A percentile compares a stretch with the other conserved stretches of the same genome.
Conservation (phyloP, 2,888 invertebrate genomes). For the Geotrupes spiniger region DNA sequence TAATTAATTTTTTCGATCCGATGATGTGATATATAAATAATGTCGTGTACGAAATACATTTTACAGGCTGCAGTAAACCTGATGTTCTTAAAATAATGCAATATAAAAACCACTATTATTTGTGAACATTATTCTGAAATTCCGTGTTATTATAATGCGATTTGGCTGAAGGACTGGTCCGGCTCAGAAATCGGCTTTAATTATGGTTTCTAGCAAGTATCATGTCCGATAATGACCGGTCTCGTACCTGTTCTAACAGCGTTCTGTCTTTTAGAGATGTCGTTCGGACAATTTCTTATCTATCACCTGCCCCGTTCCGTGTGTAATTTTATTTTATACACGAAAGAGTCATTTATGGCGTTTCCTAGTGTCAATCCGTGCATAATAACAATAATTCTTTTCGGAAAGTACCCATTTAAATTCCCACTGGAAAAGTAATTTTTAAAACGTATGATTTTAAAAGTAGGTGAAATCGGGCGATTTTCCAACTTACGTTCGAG, state of each 20-base stretch:
- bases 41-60: no score
- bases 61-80: background rate
- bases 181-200: constrained; percentile 28
- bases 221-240: constrained; percentile 30
- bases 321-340: constrained; percentile 11
- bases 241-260: constrained; percentile 27
- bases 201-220: constrained; percentile 30
- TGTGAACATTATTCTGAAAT: constrained; percentile 31
- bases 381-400: no score
- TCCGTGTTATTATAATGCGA: constrained; percentile 32
- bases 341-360: constrained; percentile 3
- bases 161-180: constrained; percentile 26
- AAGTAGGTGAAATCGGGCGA: no score
- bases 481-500: no score
- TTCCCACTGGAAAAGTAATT: no score
- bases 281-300: constrained; percentile 26
- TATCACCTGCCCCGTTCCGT: constrained; percentile 22
- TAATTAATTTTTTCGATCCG: no score
- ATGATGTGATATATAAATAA: no score
- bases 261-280: constrained; percentile 25
- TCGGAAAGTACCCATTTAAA: no score
- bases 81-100: constrained; percentile 4
- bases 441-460: no score
- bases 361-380: constrained; percentile 1
- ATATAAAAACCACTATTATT: constrained; percentile 28